Evolutionary conservation across 2,113 vertebrate genomes (phyloP).

Genomic region (Elephantulus edwardii): DNA sequence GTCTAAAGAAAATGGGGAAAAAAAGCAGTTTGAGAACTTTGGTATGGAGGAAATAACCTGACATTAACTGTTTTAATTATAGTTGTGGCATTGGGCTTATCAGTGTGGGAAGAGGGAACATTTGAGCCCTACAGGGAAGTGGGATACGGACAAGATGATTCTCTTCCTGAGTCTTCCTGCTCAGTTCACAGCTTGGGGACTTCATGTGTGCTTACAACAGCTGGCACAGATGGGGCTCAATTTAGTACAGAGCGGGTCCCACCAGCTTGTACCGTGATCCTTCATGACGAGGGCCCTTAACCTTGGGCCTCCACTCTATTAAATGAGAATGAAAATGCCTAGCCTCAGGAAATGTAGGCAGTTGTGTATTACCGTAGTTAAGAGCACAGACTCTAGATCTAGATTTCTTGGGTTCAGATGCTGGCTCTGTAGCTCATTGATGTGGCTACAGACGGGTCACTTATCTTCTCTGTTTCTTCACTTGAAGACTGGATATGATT

Average conservation of each 20-base stretch:
- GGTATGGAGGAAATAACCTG: slow-evolving; percentile 77
- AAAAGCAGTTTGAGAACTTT: slow-evolving; percentile 79
- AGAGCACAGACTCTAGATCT: background rate
- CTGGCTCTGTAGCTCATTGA: background rate
- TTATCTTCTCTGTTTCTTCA: background rate
- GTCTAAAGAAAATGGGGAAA: slow-evolving; percentile 75
- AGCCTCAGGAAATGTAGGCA: background rate
- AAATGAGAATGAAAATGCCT: background rate
- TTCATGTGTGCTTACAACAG: background rate
- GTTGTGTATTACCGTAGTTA: background rate
- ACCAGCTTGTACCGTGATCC: background rate
- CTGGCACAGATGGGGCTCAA: background rate
- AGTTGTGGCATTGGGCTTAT: slow-evolving; percentile 75
- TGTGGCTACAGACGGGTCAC: background rate
- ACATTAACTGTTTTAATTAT: slow-evolving; percentile 82
- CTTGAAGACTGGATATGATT: background rate
- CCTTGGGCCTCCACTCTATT: background rate
- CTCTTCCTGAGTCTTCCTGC: slow-evolving; percentile 48
- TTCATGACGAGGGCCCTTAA: background rate
- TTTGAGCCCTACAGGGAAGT: slow-evolving; percentile 74
- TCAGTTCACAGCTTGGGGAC: background rate
- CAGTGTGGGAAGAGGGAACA: slow-evolving; percentile 79
- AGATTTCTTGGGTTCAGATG: background rate
- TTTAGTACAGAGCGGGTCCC: background rate
- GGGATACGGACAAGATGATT: slow-evolving; percentile 58